Evolutionary conservation across 2,888 invertebrate species (phyloP), one percentile per base, ranked within the genome.

Genomic region (Stenotaenia linearis): DNA sequence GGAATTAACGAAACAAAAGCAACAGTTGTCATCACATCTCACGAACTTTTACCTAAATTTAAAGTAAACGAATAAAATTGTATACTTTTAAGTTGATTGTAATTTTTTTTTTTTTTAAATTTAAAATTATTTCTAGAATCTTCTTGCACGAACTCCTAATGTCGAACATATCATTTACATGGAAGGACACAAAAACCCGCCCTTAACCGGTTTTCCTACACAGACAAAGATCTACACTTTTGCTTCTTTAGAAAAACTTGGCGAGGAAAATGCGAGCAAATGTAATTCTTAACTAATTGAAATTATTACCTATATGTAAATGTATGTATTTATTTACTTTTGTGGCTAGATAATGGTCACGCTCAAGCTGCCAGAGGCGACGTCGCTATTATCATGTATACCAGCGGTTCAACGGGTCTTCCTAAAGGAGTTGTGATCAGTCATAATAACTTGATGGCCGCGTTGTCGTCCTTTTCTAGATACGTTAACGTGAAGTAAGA

Each of bases 381-480:
- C 86, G 91, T 92, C 4, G 98, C 98, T 77, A 95, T 99, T 84
- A 93, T 99, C 61, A 99, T 99, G 98, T 99, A 98, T 89, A 99
- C 98, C 1, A 97, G 96, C 83, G 98, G 98, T 5, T 97, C 97
- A 0, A 98, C 98, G 3, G 98, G 97, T 78, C 91, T 93, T 80
- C 97, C 97, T 0, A 97, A 97, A 88, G 97, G 97, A 9, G 45
- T 45, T 6, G 45, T 45, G 18, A 45, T 45, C 45, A 15, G n/a
- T 45, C 45, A 45, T 45, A 45, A 45, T n/a, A 45, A 45, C 69
- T 69, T 78, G 30, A n/a, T 78, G 69, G 9, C 69, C 1, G 2
- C 78, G 9, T 21, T 78, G 10, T 1, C 56, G 18, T 32, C 61
- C 1, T 78, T 78, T 69, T 30, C 78, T 12, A 30, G 30, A 32